phyloP scores from a whole-genome alignment of 1,140 invertebrate genomes.

The Trialeurodes vaporariorum region DNA sequence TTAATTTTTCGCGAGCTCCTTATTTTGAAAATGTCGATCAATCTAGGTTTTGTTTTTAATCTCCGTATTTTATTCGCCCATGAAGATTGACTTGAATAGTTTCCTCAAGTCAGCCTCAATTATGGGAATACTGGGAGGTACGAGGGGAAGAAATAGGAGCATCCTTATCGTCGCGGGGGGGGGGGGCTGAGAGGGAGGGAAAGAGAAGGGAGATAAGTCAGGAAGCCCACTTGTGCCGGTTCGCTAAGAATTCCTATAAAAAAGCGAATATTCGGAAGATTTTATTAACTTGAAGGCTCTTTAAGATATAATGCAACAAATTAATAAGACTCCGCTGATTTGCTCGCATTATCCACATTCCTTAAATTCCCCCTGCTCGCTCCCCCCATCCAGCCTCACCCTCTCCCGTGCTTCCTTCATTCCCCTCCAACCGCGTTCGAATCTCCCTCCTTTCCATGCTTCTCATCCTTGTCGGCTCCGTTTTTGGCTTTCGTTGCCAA shows the following conservation, averaged over 20 bases:
- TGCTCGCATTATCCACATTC: not conserved
- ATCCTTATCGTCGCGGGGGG: not conserved
- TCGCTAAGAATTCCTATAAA: not conserved
- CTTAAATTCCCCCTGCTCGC: not conserved
- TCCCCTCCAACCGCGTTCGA: not conserved
- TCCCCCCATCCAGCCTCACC: not conserved
- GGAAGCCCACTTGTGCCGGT: not conserved
- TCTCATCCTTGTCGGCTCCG: not conserved
- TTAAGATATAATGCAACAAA: not conserved
- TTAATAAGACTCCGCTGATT: not conserved
- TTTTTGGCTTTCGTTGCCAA: not conserved
- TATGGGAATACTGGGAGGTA: not conserved
- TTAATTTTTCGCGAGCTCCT: no score
- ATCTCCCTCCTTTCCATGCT: not conserved
- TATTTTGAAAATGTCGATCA: no score
- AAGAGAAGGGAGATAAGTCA: conserved; percentile 5
- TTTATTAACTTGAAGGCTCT: not conserved
- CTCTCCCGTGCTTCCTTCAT: not conserved
- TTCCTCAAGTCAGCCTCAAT: not conserved
- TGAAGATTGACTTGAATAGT: not conserved
- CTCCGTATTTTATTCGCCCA: no score
- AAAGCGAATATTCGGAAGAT: not conserved
- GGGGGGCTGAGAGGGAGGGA: not conserved
- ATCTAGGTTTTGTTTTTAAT: no score
- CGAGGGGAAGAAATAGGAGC: not conserved